Base-by-base conservation (phyloP, 2,888 invertebrate species). In the Epsilonema sp. region DNA sequence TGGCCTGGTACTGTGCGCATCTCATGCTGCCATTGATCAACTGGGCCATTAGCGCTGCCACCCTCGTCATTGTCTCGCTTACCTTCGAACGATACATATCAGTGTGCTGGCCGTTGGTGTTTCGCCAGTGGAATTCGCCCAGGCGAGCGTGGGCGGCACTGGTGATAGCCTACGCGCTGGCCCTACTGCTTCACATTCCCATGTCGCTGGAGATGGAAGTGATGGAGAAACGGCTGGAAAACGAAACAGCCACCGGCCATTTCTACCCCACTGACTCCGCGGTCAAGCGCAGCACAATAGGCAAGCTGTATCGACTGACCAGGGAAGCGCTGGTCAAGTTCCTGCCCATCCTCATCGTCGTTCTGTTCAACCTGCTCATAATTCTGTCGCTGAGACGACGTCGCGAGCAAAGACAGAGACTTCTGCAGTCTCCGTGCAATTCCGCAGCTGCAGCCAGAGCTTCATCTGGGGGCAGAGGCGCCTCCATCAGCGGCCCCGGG, bases 1-100 rank as follows among this genome's bases (percentile, higher is more conserved):
- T 36, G 13, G 47, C 37, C 25, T 46, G 31, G 37, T 50, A 44
- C 46, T 13, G 23, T n/a, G 54, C 56, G 16, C 60, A 62, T 47
- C 42, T 61, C 43, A 62, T 59, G 59, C 54, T 63, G 11, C 57
- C 60, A 1, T 51, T 62, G 44, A 63, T 63, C 51, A 63, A 63
- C 51, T 61, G 61, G 24, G 40, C 40, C 25, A 31, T 47, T 25
- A 26, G 22, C 11, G 44, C 42, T n/a, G 63, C 61, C 1, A 56
- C 58, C 13, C 58, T 56, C 45, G 56, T 61, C 26, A 61, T 63
- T 16, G 59, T 63, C 2, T 61, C 61, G 1, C 49, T 63, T 13
- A 59, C 58, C 19, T 45, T 63, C 25, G 63, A 63, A 42, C 52
- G 59, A 13, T 63, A 59, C 52, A 56, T 63, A 23, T 60, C 58